phyloP scores from a whole-genome alignment of 1,140 invertebrate genomes.

The Brachionus asplanchnoidis region DNA sequence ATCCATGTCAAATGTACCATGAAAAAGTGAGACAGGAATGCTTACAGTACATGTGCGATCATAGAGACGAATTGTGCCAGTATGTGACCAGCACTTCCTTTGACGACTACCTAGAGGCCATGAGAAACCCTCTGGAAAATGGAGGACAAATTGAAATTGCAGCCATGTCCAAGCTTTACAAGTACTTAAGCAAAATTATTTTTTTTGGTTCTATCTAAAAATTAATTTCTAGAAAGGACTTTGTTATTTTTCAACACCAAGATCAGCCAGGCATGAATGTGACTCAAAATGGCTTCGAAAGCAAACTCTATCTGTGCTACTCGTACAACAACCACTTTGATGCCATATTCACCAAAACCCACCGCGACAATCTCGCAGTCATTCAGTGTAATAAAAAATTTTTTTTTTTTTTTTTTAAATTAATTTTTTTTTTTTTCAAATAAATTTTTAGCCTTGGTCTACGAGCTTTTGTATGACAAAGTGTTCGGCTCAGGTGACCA shows the following conservation, averaged over 20 bases:
- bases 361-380: conserved; percentile 16
- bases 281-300: conserved; percentile 63
- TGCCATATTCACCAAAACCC: conserved; percentile 36
- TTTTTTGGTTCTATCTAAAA: conserved; percentile 41
- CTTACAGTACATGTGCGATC: conserved; percentile 65
- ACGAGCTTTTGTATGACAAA: conserved; percentile 31
- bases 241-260: conserved; percentile 68
- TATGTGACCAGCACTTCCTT: conserved; percentile 46
- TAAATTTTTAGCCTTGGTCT: neutral
- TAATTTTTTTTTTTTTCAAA: neutral
- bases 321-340: conserved; percentile 40
- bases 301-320: conserved; percentile 49
- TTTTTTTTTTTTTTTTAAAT: neutral
- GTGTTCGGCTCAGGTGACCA: conserved; percentile 32
- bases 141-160: conserved; percentile 67
- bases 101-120: conserved; percentile 11
- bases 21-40: conserved; percentile 68
- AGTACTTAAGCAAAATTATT: conserved; percentile 55
- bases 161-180: conserved; percentile 67
- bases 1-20: conserved; percentile 61
- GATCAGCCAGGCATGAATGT: conserved; percentile 62
- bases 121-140: conserved; percentile 57
- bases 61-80: conserved; percentile 55
- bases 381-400: conserved; percentile 13
- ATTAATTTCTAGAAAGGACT: conserved; percentile 62